phyloP scores from a whole-genome alignment of 2,113 vertebrate genomes.

The Leucopsar rothschildi region DNA sequence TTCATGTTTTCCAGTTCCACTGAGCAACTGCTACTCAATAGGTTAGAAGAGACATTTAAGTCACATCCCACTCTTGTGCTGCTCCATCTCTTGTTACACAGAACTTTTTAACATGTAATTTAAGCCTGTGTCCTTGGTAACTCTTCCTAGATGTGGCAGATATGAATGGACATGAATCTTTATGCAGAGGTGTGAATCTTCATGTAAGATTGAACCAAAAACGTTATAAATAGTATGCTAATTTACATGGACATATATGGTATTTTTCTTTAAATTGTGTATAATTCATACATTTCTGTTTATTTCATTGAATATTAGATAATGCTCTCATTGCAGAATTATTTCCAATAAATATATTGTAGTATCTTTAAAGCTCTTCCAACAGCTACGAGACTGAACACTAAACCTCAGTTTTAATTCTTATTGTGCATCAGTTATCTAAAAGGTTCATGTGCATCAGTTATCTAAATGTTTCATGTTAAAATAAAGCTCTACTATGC shows the following conservation, averaged over 20 bases:
- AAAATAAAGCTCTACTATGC: neutral
- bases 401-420: neutral
- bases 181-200: neutral
- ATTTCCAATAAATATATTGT: neutral
- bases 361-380: neutral
- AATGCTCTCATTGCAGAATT: neutral
- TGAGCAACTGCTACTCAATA: neutral
- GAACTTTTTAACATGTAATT: neutral
- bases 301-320: neutral
- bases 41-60: neutral
- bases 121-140: accelerated
- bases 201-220: neutral
- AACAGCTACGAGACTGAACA: neutral
- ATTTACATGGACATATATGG: neutral
- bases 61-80: neutral
- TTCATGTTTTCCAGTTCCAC: neutral
- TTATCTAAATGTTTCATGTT: neutral
- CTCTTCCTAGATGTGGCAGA: neutral
- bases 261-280: neutral
- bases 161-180: accelerated
- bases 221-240: neutral
- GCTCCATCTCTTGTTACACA: neutral
- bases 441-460: neutral
- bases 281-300: neutral
- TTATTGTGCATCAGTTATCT: neutral